phyloP scores from a whole-genome alignment of 2,888 invertebrate species.

The Chloromyia formosa region DNA sequence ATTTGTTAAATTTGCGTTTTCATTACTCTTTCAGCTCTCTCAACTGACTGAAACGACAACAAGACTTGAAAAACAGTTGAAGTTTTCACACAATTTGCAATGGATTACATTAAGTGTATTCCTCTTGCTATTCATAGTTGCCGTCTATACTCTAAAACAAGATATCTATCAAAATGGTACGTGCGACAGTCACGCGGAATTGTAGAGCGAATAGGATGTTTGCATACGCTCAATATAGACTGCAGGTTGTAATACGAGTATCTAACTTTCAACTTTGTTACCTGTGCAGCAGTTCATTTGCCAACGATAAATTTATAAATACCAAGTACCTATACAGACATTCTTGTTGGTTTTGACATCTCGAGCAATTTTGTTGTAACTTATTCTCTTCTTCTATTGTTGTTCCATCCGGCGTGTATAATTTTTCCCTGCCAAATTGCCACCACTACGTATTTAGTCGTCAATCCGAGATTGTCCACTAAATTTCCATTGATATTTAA shows the following conservation, averaged over 20 bases:
- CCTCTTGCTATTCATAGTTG: constrained; percentile 61
- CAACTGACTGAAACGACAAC: constrained; percentile 61
- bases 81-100: constrained; percentile 66
- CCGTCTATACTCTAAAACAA: constrained; percentile 64
- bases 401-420: too few relatives aligned
- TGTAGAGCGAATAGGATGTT: background rate
- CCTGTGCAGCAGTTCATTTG: constrained; percentile 22
- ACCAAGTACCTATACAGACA: background rate
- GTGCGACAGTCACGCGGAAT: constrained; percentile 45
- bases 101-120: constrained; percentile 66
- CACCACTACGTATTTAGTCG: too few relatives aligned
- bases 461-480: too few relatives aligned
- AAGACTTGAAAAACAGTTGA: constrained; percentile 66
- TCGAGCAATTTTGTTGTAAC: too few relatives aligned
- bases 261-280: constrained; percentile 5
- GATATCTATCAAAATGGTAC: constrained; percentile 54
- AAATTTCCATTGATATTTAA: too few relatives aligned
- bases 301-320: background rate
- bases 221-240: background rate
- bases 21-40: constrained; percentile 52
- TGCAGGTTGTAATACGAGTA: background rate
- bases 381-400: too few relatives aligned
- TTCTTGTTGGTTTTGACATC: background rate
- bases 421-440: too few relatives aligned
- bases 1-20: background rate